Conservation (phyloP, 2,113 vertebrate genomes). For the Benitochromis conjunctus region DNA sequence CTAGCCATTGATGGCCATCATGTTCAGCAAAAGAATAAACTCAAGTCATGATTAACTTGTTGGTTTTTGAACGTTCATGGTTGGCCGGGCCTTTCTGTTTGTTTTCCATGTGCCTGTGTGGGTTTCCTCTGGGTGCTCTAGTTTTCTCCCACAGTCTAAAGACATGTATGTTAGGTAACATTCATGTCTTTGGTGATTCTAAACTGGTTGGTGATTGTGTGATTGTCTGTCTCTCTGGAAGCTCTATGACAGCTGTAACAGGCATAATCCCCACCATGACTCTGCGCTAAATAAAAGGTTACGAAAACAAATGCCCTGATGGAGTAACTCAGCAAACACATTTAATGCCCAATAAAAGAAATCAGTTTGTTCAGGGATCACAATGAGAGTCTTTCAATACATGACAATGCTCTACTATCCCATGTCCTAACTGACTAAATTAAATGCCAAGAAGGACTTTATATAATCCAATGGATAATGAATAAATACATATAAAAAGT, state of each 20-base stretch:
- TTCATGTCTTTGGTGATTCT: neutral
- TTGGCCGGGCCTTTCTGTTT: neutral
- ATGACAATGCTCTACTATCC: neutral
- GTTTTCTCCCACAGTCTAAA: neutral
- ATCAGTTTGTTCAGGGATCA: neutral
- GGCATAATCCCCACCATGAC: neutral
- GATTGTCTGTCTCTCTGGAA: neutral
- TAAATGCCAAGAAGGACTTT: neutral
- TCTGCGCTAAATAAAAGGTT: neutral
- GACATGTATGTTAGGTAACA: neutral
- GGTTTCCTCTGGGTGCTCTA: neutral
- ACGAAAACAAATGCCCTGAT: neutral
- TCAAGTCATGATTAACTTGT: neutral
- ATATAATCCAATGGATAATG: neutral
- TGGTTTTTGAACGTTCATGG: neutral
- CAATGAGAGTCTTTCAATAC: neutral
- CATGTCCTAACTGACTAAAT: neutral
- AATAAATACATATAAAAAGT: neutral
- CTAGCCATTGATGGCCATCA: neutral
- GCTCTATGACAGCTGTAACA: too few relatives aligned
- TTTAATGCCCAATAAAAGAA: neutral
- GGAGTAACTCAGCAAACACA: neutral
- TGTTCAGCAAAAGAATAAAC: neutral
- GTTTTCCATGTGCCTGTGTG: neutral
- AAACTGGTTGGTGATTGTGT: neutral